These are phyloP conservation scores for Deilephila elpenor DNA, from an alignment of 2,888 invertebrate genomes.

Conservation along the genomic window DNA sequence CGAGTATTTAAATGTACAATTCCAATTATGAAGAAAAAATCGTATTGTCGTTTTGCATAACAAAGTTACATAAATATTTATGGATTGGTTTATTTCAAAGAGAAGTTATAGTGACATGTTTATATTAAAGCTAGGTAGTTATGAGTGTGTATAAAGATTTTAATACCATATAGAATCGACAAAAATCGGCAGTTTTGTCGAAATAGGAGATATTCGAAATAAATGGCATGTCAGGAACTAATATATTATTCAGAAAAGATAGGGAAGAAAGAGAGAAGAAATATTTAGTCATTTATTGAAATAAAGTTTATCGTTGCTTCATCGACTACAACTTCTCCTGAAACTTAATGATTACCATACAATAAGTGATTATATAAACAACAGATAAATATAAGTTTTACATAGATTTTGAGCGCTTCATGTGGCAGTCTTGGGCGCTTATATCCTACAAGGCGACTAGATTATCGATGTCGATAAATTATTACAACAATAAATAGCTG, in stretches of 20 bases:
- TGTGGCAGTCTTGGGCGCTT: slow-evolving; percentile 15
- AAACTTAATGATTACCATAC: neutral
- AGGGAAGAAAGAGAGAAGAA: too few species aligned
- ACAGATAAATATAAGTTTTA: neutral
- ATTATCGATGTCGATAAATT: slow-evolving; percentile 16
- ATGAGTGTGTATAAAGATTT: too few species aligned
- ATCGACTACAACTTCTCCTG: neutral
- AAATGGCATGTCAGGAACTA: too few species aligned
- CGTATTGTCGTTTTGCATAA: neutral
- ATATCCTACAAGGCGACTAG: neutral
- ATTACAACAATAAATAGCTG: neutral
- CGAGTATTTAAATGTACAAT: neutral
- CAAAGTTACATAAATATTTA: too few species aligned
- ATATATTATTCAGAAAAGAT: too few species aligned
- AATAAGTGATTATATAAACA: neutral
- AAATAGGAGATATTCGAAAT: too few species aligned
- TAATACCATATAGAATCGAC: too few species aligned
- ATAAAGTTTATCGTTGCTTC: neutral
- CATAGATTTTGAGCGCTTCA: neutral
- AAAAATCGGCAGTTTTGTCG: too few species aligned
- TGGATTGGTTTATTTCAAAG: too few species aligned
- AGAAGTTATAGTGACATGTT: too few species aligned
- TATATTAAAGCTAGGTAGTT: too few species aligned
- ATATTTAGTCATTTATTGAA: too few species aligned
- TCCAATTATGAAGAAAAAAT: neutral